Evolutionary conservation across 53 echinoderm and acorn worm species (phyloP), one percentile per base, ranked within the genome.

Genomic region (Stichopus horrens): DNA sequence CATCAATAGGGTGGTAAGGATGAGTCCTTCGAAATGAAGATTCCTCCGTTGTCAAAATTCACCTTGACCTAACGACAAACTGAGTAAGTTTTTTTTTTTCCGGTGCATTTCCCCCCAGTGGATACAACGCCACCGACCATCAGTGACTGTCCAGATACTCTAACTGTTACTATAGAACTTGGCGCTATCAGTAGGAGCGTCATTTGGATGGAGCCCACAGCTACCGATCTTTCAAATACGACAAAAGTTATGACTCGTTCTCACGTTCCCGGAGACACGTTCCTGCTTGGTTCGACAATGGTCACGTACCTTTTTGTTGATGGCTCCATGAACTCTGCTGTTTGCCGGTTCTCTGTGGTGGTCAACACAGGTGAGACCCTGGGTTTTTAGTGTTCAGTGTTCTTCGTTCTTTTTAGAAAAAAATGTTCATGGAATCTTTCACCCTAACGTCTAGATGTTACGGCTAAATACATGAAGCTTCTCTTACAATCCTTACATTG

Each of bases 251-350:
- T 54, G 13, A 57, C 37, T 13, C 86, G 86, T 7, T 77, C 86
- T 77, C 21, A 58, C 66, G 20, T n/a, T 4, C 90, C 90, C 21
- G 90, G 90, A 77, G 55, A 63, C 54, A 14, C 52, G 4, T 90
- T 90, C 86, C 77, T 77, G n/a, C 76, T 90, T 57, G 90, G 90
- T 13, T 18, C 18, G 67, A 93, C 93, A 5, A 5, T 21, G 23
- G 90, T 90, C 16, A 81, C 86, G 6, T 93, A 93, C 86, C 81
- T 82, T 7, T 89, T 93, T 52, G 73, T 53, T 55, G 93, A 93
- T 67, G 74, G 7, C 1, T n/a, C 80, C 22, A 85, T 88, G 22
- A 91, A 87, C 60, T 20, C 82, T 1, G 23, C 21, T 0, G 11
- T 57, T 74, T 89, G 89, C 52, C 13, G 55, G 18, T 89, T 89